A percentile compares a stretch with the other conserved stretches of the same genome.
Evolutionary conservation across 2,113 vertebrate species (phyloP).

Genomic region (Catharus fuscescens): DNA sequence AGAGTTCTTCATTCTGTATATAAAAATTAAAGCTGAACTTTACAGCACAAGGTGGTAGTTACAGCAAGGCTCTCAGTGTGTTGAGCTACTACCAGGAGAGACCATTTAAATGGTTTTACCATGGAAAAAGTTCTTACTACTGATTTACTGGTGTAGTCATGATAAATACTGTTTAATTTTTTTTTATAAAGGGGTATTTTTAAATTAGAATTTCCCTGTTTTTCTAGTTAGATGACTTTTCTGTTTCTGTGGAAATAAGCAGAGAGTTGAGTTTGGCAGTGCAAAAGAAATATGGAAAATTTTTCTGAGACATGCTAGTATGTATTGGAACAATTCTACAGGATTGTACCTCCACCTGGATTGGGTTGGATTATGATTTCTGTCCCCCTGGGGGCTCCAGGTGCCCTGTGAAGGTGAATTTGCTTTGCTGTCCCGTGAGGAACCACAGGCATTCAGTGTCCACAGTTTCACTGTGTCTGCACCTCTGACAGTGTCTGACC

Average conservation of each 20-base stretch:
- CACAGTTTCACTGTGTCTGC: neutral
- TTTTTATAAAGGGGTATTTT: neutral
- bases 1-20: neutral
- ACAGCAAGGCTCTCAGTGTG: neutral
- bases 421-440: fast-evolving
- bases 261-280: neutral
- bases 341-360: neutral
- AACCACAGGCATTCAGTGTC: neutral
- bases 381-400: neutral
- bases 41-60: neutral
- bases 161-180: neutral
- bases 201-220: neutral
- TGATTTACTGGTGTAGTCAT: neutral
- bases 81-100: neutral
- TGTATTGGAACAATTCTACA: neutral
- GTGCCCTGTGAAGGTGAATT: neutral
- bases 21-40: neutral
- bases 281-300: neutral
- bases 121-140: neutral
- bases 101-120: neutral
- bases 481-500: neutral
- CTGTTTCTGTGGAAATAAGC: neutral
- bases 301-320: neutral
- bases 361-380: neutral
- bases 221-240: neutral